Conservation (phyloP, 2,113 vertebrate species). For the Chiloscyllium plagiosum region DNA sequence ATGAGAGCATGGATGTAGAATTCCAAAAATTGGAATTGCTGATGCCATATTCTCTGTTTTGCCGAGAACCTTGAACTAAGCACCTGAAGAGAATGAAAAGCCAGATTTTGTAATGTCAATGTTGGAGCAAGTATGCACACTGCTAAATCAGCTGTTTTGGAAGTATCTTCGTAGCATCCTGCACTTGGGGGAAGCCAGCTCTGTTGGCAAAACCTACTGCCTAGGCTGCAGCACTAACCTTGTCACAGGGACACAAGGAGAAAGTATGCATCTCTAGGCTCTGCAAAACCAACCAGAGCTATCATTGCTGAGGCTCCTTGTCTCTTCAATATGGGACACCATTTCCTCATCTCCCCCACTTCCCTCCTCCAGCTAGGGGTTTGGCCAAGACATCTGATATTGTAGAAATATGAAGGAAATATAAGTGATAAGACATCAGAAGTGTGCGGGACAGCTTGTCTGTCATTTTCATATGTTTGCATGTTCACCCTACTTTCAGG, state of each 20-base stretch:
- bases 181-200: no score
- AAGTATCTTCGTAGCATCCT: background rate
- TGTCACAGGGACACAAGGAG: background rate
- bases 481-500: background rate
- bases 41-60: background rate
- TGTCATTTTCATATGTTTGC: background rate
- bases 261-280: background rate
- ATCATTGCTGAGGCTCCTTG: background rate
- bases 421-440: background rate
- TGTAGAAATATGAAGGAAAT: background rate
- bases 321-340: background rate
- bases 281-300: background rate
- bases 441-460: background rate
- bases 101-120: background rate
- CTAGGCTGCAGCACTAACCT: background rate
- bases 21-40: background rate
- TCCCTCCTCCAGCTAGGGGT: background rate
- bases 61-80: background rate
- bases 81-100: background rate
- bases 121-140: background rate
- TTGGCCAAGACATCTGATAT: background rate
- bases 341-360: background rate
- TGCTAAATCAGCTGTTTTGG: background rate
- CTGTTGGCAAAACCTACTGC: no score
- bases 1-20: background rate